Conservation (phyloP, 2,797 vertebrate species). For the Tenualosa thibaudeaui region DNA sequence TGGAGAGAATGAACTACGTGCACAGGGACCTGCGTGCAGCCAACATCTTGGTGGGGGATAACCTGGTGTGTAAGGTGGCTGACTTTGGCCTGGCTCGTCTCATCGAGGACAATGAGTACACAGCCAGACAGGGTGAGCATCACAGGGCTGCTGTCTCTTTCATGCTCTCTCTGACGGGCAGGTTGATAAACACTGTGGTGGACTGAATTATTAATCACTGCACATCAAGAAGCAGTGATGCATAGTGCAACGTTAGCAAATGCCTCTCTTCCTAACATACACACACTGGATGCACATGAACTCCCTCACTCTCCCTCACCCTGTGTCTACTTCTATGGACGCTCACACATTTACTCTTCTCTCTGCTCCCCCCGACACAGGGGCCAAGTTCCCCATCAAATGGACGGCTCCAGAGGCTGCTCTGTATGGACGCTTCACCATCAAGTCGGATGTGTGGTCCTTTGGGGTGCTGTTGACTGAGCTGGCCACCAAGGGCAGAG, state of each 20-base stretch:
- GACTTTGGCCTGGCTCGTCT: slow-evolving; percentile 94
- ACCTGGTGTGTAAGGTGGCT: slow-evolving; percentile 91
- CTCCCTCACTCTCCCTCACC: too few species aligned
- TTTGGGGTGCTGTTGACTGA: slow-evolving; percentile 94
- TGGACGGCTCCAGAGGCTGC: slow-evolving; percentile 96
- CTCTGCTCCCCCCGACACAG: slow-evolving; percentile 60
- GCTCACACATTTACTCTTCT: not conserved
- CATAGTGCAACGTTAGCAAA: too few species aligned
- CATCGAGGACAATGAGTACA: slow-evolving; percentile 98
- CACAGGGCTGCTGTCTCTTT: not conserved
- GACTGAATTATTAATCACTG: too few species aligned
- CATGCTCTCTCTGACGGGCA: not conserved
- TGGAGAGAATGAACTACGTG: slow-evolving; percentile 98
- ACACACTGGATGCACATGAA: too few species aligned
- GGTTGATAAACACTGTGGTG: not conserved
- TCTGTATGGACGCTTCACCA: slow-evolving; percentile 94
- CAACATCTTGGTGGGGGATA: slow-evolving; percentile 96
- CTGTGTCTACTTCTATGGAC: not conserved
- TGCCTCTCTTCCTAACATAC: too few species aligned
- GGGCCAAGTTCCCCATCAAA: slow-evolving; percentile 97
- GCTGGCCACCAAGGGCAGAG: slow-evolving; percentile 94
- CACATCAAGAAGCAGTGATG: too few species aligned
- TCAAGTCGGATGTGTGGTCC: slow-evolving; percentile 98
- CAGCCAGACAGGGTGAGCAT: slow-evolving; percentile 88
- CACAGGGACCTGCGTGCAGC: slow-evolving; percentile 95